These are phyloP conservation scores for Polyodon spathula DNA, from an alignment of 2,113 vertebrate species.

Conservation along the genomic window DNA sequence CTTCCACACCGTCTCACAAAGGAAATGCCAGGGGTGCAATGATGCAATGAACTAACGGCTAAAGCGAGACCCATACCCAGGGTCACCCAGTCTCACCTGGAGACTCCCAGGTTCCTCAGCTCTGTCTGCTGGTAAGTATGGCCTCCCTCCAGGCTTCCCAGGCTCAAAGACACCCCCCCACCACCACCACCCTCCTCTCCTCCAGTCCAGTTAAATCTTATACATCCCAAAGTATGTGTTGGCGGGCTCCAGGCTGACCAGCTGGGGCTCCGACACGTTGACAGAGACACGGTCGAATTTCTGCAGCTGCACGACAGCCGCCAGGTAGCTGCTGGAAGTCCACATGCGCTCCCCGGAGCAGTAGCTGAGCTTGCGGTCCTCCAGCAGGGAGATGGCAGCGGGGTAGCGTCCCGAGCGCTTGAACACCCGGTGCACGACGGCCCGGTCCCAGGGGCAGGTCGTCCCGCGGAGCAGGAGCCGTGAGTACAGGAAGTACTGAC, in stretches of 20 bases:
- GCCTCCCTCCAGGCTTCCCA: too few relatives aligned
- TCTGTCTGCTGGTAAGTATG: too few relatives aligned
- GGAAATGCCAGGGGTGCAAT: too few relatives aligned
- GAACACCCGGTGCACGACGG: neutral
- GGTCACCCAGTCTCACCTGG: too few relatives aligned
- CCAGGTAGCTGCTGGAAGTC: slow-evolving; percentile 44
- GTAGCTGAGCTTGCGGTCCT: neutral
- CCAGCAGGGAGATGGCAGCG: neutral
- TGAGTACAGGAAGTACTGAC: slow-evolving; percentile 1
- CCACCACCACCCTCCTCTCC: too few relatives aligned
- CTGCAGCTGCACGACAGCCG: slow-evolving; percentile 28
- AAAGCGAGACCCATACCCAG: too few relatives aligned
- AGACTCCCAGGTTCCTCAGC: too few relatives aligned
- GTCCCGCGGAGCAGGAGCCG: neutral
- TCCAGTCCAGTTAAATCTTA: too few relatives aligned
- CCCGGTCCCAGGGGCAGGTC: neutral
- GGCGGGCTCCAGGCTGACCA: slow-evolving; percentile 25
- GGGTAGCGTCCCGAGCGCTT: neutral
- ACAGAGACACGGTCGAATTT: slow-evolving; percentile 43
- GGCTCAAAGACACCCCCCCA: too few relatives aligned
- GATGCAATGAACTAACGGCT: too few relatives aligned
- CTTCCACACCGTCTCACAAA: too few relatives aligned
- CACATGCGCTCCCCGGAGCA: slow-evolving; percentile 15
- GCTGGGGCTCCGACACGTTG: slow-evolving; percentile 33
- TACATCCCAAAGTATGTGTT: too few relatives aligned